Conservation (phyloP, 1,140 invertebrate genomes). For the Drosophila bifasciata region DNA sequence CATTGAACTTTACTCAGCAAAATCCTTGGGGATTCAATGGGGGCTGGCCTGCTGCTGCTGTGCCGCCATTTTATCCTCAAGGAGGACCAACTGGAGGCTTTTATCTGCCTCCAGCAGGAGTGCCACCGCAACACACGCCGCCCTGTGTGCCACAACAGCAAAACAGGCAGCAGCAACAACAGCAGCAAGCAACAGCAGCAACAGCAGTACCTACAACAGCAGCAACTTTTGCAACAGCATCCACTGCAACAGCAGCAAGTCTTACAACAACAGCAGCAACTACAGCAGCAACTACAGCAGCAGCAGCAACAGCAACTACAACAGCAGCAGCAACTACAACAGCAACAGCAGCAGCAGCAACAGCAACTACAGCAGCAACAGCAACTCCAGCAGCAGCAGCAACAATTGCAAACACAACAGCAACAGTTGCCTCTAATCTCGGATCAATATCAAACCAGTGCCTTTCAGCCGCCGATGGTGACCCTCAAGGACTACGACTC, state of each 20-base stretch:
- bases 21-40: conserved; percentile 9
- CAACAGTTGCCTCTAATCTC: conserved; percentile 58
- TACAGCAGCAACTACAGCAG: conserved; percentile 11
- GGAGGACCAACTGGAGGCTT: conserved; percentile 9
- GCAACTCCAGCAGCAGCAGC: too few relatives aligned
- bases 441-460: conserved; percentile 60
- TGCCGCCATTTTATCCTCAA: conserved; percentile 4
- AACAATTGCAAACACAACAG: conserved; percentile 25
- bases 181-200: conserved; percentile 27
- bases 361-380: conserved; percentile 4
- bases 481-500: conserved; percentile 70
- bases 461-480: conserved; percentile 52
- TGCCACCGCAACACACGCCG: neutral
- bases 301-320: conserved; percentile 22
- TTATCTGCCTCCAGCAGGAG: conserved; percentile 7
- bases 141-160: conserved; percentile 27
- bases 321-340: conserved; percentile 17
- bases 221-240: conserved; percentile 31
- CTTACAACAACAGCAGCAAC: conserved; percentile 12
- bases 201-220: neutral
- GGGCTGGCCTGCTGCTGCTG: conserved; percentile 1
- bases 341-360: conserved; percentile 8
- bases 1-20: conserved; percentile 35
- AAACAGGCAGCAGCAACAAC: conserved; percentile 7
- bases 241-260: conserved; percentile 23